phyloP scores from a whole-genome alignment of 2,888 invertebrate genomes.

The Ptychoptera albimana region DNA sequence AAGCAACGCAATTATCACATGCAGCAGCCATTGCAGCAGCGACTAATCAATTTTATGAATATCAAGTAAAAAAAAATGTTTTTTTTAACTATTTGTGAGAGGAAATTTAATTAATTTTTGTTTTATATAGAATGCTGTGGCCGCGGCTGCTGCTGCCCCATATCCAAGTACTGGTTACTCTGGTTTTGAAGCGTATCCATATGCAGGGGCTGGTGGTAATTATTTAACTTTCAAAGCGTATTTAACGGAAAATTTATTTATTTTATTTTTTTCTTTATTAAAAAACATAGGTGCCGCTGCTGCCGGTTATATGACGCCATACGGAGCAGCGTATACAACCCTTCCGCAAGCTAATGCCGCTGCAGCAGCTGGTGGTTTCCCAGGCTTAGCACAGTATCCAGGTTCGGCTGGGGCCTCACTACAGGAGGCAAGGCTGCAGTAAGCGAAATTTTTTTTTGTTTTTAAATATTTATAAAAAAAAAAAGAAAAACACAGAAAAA shows the following conservation, averaged over 20 bases:
- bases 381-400: conserved; percentile 14
- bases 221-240: neutral
- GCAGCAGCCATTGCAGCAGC: conserved; percentile 65
- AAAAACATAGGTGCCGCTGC: conserved; percentile 10
- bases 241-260: neutral
- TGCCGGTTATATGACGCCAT: conserved; percentile 15
- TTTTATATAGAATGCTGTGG: conserved; percentile 13
- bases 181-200: conserved; percentile 16
- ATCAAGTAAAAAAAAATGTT: conserved; percentile 34
- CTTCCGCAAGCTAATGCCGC: conserved; percentile 13
- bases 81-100: neutral
- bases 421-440: conserved; percentile 17
- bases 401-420: conserved; percentile 14
- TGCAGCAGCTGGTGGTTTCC: conserved; percentile 12
- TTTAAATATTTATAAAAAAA: too few relatives aligned
- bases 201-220: conserved; percentile 11
- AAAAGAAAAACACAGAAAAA: too few relatives aligned
- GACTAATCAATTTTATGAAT: conserved; percentile 65
- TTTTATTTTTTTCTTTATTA: neutral
- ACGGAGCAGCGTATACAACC: conserved; percentile 13
- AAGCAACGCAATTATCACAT: conserved; percentile 46
- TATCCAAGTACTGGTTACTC: conserved; percentile 14
- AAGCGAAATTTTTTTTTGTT: conserved; percentile 3
- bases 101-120: neutral
- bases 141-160: conserved; percentile 14